Evolutionary conservation across 2,888 invertebrate genomes (phyloP).

Genomic region (Monochamus alternatus): DNA sequence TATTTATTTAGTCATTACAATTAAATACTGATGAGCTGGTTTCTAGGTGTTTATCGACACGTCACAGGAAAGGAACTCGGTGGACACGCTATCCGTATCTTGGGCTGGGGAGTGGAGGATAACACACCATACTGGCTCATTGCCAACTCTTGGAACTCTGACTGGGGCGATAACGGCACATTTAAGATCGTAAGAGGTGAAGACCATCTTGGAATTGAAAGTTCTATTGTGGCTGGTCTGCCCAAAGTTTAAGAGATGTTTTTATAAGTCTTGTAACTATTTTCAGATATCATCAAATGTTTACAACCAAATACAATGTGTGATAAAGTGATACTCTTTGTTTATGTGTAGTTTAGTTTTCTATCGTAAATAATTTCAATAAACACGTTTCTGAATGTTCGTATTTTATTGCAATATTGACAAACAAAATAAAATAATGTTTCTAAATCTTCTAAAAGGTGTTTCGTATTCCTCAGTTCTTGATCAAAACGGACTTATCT

Average conservation of each 20-base stretch:
- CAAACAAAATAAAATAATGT: too few relatives aligned
- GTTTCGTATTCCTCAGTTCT: too few relatives aligned
- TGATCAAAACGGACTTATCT: too few relatives aligned
- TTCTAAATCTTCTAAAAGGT: too few relatives aligned
- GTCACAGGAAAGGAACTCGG: conserved; percentile 82
- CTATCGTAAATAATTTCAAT: too few relatives aligned
- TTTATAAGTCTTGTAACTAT: background rate
- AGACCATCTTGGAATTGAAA: conserved; percentile 85
- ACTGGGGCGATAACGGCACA: conserved; percentile 89
- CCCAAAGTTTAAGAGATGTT: conserved; percentile 66
- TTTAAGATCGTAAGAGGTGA: conserved; percentile 90
- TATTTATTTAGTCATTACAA: background rate
- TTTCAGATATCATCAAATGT: background rate
- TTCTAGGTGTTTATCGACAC: conserved; percentile 81
- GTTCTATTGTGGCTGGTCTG: conserved; percentile 80
- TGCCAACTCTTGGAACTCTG: conserved; percentile 94
- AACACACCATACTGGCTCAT: conserved; percentile 89
- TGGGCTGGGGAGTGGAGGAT: conserved; percentile 91
- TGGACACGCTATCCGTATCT: conserved; percentile 89
- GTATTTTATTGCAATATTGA: too few relatives aligned
- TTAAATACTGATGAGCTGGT: conserved; percentile 10
- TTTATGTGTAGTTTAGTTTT: background rate
- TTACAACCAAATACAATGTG: background rate
- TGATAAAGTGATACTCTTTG: background rate
- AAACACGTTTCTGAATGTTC: too few relatives aligned